Conservation (phyloP, 1,140 invertebrate species). For the Trichonephila clavipes region DNA sequence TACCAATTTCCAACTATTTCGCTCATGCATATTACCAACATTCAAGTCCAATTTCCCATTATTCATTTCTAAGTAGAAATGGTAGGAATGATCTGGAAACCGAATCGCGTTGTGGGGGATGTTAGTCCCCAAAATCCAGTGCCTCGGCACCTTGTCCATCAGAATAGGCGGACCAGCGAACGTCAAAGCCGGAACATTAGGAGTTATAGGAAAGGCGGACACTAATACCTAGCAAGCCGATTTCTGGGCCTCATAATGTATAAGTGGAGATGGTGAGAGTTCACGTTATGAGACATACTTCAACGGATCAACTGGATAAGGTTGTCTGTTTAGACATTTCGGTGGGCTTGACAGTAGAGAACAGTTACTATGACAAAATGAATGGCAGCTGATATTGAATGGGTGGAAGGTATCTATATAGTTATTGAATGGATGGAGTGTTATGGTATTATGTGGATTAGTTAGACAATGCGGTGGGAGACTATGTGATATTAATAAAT, state of each 20-base stretch:
- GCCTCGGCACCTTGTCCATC: conserved; percentile 5
- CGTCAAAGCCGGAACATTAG: not conserved
- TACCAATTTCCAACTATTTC: not conserved
- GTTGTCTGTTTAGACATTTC: not conserved
- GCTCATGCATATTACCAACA: not conserved
- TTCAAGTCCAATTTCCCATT: not conserved
- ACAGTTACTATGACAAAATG: not conserved
- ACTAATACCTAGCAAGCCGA: not conserved
- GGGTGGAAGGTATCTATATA: not conserved
- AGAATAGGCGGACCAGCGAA: not conserved
- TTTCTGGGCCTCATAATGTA: not conserved
- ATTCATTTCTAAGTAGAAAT: not conserved
- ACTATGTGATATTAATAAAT: too few relatives aligned
- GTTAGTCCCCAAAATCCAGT: not conserved
- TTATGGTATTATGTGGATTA: too few relatives aligned
- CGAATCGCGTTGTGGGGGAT: not conserved
- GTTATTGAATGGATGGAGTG: too few relatives aligned
- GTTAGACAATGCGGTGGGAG: too few relatives aligned
- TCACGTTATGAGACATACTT: not conserved
- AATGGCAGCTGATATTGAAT: not conserved
- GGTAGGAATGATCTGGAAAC: not conserved
- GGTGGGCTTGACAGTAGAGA: not conserved
- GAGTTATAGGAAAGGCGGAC: not conserved
- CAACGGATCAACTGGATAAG: not conserved
- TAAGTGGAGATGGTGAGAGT: not conserved